A percentile compares a stretch with the other conserved stretches of the same genome.
phyloP scores from a whole-genome alignment of 1,140 invertebrate species.

The Neodiprion virginianus region DNA sequence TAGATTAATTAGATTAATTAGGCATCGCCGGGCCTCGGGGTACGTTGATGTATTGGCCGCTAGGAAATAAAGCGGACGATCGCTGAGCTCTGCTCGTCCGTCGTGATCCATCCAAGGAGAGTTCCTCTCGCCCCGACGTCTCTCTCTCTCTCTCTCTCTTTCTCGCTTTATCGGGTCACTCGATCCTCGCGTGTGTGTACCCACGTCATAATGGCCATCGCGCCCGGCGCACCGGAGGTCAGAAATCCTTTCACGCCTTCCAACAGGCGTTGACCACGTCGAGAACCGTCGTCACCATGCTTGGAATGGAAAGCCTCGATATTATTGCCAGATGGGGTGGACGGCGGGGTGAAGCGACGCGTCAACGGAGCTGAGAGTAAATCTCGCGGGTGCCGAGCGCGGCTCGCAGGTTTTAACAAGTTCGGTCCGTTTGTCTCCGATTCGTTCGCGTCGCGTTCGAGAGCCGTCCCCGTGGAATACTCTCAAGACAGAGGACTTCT shows the following conservation, averaged over 20 bases:
- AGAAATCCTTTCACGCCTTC: no score
- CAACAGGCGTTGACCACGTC: no score
- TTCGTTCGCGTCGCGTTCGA: not conserved
- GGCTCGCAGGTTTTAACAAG: not conserved
- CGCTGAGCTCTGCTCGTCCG: not conserved
- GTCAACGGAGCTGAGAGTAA: not conserved
- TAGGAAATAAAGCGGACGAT: conserved; percentile 20
- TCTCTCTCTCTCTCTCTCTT: conserved; percentile 3
- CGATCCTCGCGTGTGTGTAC: not conserved
- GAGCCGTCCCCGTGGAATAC: no score
- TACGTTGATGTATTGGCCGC: conserved; percentile 55
- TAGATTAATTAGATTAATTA: conserved; percentile 65
- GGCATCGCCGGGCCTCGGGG: conserved; percentile 57
- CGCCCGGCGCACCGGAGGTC: no score
- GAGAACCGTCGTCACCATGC: no score
- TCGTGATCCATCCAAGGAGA: conserved; percentile 8
- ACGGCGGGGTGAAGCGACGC: no score
- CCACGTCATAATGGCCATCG: no score
- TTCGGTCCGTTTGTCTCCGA: not conserved
- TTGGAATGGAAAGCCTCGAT: no score
- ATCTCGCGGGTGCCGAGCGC: not conserved
- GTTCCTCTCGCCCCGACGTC: not conserved
- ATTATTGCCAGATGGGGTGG: no score
- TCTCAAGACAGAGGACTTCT: no score
- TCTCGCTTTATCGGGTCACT: conserved; percentile 11